Percentiles rank a stretch among this genome's conserved stretches.
These are phyloP conservation scores for Troides helena DNA, from an alignment of 2,888 invertebrate species.

Conservation along the genomic window DNA sequence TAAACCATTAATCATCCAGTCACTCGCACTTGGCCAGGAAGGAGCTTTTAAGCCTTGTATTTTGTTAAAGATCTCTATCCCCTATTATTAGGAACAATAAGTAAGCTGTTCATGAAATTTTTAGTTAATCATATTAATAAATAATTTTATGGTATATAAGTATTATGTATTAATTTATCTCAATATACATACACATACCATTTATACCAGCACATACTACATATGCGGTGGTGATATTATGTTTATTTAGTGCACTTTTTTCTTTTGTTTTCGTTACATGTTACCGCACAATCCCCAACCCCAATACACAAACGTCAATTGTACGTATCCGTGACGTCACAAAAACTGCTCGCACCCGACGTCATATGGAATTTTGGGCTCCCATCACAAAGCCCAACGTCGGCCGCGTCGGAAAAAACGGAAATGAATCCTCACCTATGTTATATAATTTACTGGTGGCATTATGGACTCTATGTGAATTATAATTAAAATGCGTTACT, in stretches of 20 bases:
- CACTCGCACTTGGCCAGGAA: no score
- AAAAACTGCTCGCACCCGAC: conserved; percentile 43
- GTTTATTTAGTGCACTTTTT: conserved; percentile 80
- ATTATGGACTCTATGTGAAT: conserved; percentile 45
- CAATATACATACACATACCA: conserved; percentile 22
- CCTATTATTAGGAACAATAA: no score
- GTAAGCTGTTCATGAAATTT: no score
- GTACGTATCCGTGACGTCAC: conserved; percentile 52
- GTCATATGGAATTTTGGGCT: conserved; percentile 69
- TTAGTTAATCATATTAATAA: not conserved
- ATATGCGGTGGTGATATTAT: conserved; percentile 50
- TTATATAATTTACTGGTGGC: conserved; percentile 17
- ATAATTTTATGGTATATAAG: conserved; percentile 24
- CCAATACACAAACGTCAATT: conserved; percentile 61
- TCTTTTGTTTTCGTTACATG: conserved; percentile 79
- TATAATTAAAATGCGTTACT: conserved; percentile 34
- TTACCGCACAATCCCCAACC: conserved; percentile 73
- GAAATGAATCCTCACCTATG: conserved; percentile 54
- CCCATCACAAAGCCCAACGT: conserved; percentile 77
- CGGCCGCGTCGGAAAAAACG: conserved; percentile 80
- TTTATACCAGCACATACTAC: conserved; percentile 41
- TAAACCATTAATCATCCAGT: no score
- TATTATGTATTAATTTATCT: conserved; percentile 36
- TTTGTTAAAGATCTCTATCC: no score
- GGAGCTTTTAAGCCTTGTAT: no score